Evolutionary conservation across 2,888 invertebrate species (phyloP), one percentile per base, ranked within the genome.

Genomic region (Hesperia comma): DNA sequence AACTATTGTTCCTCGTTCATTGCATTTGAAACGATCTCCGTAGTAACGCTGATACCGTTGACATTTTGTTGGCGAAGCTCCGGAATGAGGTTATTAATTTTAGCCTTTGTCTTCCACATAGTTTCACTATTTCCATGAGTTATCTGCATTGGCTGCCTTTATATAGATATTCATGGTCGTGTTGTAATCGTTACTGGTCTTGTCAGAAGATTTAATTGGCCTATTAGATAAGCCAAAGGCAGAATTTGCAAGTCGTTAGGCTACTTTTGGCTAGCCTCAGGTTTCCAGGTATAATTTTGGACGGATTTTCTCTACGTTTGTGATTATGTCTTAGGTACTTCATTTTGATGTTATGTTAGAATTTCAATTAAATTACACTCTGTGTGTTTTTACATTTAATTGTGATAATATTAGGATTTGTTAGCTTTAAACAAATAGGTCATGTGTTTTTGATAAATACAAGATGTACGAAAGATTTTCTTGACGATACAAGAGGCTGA

Each of bases 11-110:
- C 46, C 58, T 32, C 43, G 17, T 46, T 60, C 32, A 33, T 46
- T 43, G 32, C 62, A 43, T 60, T 54, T 58, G 19, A 43, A 49
- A 49, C 49, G 43, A 43, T 41, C 41, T 32, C 15, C 19, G 49
- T 40, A 63, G 21, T 56, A 46, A 41, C 41, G 32, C 19, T 46
- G 66, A 66, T 60, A 60, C 54, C 21, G 61, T 43, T 55, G 66
- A 55, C 55, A 49, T 61, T 6, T 60, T 37, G 61, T 46, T 54
- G 55, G 55, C 66, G 61, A 61, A 55, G 66, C 61, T 37, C 1
- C 5, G 21, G 12, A 33, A 55, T 66, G n/a, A 58, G 15, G 32
- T 32, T 43, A 60, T 60, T 66, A 66, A 51, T 32, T 17, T 43
- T 6, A 19, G 57, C 54, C 55, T 54, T 60, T 66, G 66, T 60